Percentiles rank a stretch among this genome's conserved stretches.
Evolutionary conservation across 2,113 vertebrate genomes (phyloP).

Genomic region (Serinus canaria): DNA sequence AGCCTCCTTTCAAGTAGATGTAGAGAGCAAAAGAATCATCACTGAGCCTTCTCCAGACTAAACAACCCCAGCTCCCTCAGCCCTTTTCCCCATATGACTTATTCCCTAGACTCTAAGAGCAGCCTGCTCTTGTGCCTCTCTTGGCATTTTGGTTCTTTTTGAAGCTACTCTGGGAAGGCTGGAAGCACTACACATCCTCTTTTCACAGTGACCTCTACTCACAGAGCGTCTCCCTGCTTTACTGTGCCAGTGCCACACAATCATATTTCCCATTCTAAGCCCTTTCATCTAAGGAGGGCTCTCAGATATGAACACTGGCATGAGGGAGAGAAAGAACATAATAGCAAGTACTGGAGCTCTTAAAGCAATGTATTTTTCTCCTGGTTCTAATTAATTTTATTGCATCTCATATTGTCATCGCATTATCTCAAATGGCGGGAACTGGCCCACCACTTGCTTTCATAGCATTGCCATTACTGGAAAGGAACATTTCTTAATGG

Average conservation of each 20-base stretch:
- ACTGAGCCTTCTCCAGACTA: not conserved
- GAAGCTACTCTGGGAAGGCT: not conserved
- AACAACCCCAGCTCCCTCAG: not conserved
- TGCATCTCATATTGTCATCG: not conserved
- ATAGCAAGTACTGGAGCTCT: not conserved
- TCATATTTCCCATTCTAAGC: not conserved
- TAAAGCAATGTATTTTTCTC: conserved; percentile 13
- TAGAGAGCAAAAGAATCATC: not conserved
- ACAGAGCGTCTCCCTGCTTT: not conserved
- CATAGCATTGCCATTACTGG: conserved; percentile 17
- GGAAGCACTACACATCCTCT: not conserved
- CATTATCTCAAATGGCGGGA: conserved; percentile 35
- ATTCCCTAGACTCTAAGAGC: not conserved
- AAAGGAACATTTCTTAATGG: conserved; percentile 7
- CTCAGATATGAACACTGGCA: not conserved
- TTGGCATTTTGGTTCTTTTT: not conserved
- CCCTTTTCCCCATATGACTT: not conserved
- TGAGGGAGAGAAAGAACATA: not conserved
- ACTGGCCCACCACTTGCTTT: not conserved
- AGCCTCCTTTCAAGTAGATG: not conserved
- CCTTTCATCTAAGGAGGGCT: not conserved
- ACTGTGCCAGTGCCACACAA: not conserved
- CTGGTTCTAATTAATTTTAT: conserved; percentile 16
- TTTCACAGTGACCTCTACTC: not conserved
- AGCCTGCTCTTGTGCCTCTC: not conserved